These are phyloP conservation scores for Nemoura dubitans DNA, from an alignment of 2,888 invertebrate genomes.

Conservation along the genomic window DNA sequence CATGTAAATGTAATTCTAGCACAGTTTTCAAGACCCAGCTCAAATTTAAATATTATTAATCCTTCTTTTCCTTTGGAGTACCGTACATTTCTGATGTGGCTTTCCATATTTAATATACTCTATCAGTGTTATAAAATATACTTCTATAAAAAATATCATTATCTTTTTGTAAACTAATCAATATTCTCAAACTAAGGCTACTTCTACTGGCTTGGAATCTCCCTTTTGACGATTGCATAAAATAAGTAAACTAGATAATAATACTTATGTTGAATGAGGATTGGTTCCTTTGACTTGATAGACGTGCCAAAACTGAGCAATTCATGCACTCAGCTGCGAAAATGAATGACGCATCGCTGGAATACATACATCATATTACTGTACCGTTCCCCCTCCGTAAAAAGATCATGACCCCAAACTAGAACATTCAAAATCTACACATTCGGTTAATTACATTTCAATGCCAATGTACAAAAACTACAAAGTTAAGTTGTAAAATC, in stretches of 20 bases:
- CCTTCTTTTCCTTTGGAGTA: no score
- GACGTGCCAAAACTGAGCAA: not conserved
- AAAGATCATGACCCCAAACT: not conserved
- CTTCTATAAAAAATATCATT: not conserved
- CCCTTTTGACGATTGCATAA: not conserved
- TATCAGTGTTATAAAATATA: no score
- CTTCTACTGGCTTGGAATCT: not conserved
- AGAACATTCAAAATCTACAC: not conserved
- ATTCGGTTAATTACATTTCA: constrained; percentile 7
- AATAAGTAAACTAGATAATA: not conserved
- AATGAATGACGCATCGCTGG: no score
- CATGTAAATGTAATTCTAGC: no score
- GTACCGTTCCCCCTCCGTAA: not conserved
- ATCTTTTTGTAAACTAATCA: not conserved
- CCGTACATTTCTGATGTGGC: no score
- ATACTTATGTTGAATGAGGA: constrained; percentile 7
- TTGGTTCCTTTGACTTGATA: not conserved
- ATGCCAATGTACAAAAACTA: not conserved
- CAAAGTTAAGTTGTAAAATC: not conserved
- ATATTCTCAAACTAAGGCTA: not conserved
- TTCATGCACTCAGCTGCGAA: not conserved
- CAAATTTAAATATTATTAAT: no score
- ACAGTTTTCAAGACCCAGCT: no score
- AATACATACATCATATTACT: not conserved
- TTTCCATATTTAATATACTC: no score